These are phyloP conservation scores for Palloptera scutellata DNA, from an alignment of 2,888 invertebrate species.

Conservation along the genomic window DNA sequence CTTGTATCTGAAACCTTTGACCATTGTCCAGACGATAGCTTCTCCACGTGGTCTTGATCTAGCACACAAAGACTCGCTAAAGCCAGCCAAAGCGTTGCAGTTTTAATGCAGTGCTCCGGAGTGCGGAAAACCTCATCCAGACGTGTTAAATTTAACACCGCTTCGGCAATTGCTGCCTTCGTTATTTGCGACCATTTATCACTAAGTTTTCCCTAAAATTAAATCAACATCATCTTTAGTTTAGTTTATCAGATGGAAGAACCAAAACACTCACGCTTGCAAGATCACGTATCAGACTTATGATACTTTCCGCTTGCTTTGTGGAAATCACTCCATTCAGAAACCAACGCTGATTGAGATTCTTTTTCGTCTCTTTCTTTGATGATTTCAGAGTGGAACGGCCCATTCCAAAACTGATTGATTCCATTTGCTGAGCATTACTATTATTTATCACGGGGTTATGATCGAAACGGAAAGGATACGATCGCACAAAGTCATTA, in stretches of 20 bases:
- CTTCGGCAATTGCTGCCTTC: slow-evolving; percentile 86
- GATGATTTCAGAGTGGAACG: slow-evolving; percentile 49
- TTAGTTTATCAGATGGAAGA: background rate
- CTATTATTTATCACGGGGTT: slow-evolving; percentile 23
- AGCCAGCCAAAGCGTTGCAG: slow-evolving; percentile 90
- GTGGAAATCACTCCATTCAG: slow-evolving; percentile 83
- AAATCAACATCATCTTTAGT: background rate
- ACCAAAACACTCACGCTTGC: slow-evolving; percentile 74
- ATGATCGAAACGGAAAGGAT: slow-evolving; percentile 51
- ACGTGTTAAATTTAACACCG: slow-evolving; percentile 83
- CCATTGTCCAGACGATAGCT: slow-evolving; percentile 82
- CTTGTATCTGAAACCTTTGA: slow-evolving; percentile 70
- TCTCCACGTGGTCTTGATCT: slow-evolving; percentile 88
- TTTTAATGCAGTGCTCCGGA: slow-evolving; percentile 80
- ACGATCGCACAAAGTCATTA: slow-evolving; percentile 9
- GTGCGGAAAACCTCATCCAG: slow-evolving; percentile 78
- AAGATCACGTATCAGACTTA: slow-evolving; percentile 89
- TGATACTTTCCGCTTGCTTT: slow-evolving; percentile 88
- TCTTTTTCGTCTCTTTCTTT: slow-evolving; percentile 56
- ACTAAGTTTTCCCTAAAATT: slow-evolving; percentile 80
- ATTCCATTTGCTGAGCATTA: slow-evolving; percentile 1
- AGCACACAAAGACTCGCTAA: slow-evolving; percentile 92
- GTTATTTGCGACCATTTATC: slow-evolving; percentile 87
- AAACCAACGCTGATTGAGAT: slow-evolving; percentile 77
- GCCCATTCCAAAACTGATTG: slow-evolving; percentile 39